These are phyloP conservation scores for Fregetta grallaria DNA, from an alignment of 2,113 vertebrate genomes.

Conservation along the genomic window DNA sequence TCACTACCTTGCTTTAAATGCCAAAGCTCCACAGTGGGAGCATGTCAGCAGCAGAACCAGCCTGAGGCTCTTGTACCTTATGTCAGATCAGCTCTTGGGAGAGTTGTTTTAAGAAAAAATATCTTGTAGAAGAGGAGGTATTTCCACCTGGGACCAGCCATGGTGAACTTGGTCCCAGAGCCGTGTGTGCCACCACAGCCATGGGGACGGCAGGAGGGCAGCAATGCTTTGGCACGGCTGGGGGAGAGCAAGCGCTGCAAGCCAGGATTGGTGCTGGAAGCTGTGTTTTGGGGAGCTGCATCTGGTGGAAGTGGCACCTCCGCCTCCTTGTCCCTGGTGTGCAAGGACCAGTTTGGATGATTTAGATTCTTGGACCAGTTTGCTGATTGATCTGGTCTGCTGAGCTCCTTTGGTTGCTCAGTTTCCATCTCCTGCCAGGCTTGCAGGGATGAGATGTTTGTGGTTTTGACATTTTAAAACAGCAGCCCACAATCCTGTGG, in stretches of 20 bases:
- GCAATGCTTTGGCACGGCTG: neutral
- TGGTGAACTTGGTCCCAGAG: neutral
- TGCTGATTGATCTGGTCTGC: neutral
- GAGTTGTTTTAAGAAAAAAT: neutral
- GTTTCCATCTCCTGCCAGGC: neutral
- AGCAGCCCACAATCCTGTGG: neutral
- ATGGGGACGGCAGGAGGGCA: neutral
- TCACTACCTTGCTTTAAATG: neutral
- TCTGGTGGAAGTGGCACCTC: neutral
- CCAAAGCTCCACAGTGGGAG: accelerated
- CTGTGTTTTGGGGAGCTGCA: neutral
- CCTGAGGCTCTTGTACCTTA: neutral
- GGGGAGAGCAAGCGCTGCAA: accelerated
- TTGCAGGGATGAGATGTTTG: neutral
- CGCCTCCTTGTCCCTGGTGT: neutral
- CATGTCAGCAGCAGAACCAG: neutral
- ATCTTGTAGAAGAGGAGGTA: neutral
- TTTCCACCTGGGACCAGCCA: neutral
- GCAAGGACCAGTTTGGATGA: neutral
- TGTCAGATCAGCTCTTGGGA: neutral
- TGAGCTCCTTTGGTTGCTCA: neutral
- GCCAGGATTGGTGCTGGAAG: neutral
- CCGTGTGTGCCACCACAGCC: accelerated
- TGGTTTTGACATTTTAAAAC: neutral
- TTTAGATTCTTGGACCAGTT: neutral